Base-by-base conservation (phyloP, 2,797 vertebrate species). In the Craterocephalus amniculus region DNA sequence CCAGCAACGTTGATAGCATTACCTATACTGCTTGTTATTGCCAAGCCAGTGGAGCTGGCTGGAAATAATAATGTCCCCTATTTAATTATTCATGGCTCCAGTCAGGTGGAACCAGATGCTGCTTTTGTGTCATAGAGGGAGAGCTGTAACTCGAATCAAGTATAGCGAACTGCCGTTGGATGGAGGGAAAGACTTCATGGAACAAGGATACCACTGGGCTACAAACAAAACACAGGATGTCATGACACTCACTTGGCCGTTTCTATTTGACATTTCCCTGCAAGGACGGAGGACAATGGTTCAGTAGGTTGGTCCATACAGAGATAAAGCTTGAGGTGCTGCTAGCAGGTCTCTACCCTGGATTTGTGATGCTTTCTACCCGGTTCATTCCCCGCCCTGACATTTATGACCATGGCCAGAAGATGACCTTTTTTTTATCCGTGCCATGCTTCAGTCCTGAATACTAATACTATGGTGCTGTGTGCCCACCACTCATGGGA, bases 1-100 rank as follows among this genome's bases (percentile, higher is more conserved):
- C 61, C 78, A 79, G 48, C 43, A 75, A 69, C 38, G 51, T 81
- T 89, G 87, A 89, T 84, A 86, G 29, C 81, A 45, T 76, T 63
- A 70, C 68, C 85, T 76, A 81, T 88, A 75, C 80, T 40, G 77
- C 55, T 83, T 60, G 76, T 72, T 80, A 81, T 86, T 88, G 89
- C 80, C 80, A 81, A 72, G 60, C 76, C 85, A 65, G 76, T 63
- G 78, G 83, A 84, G 81, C 78, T 87, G 83, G 88, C 86, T 78
- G 67, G 78, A 81, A 83, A 92, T 93, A 87, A 85, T 85, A 82
- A 90, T 80, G 73, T 49, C 92, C 87, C 55, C 58, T 83, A 95
- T 88, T 96, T 66, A 97, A 92, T 97, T 95, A 98, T 99, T 97
- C 91, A 97, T 95, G 83, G 76, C 52, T 84, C 67, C 83, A 83